Evolutionary conservation across 2,888 invertebrate species (phyloP).

Genomic region (Erebia ligea): DNA sequence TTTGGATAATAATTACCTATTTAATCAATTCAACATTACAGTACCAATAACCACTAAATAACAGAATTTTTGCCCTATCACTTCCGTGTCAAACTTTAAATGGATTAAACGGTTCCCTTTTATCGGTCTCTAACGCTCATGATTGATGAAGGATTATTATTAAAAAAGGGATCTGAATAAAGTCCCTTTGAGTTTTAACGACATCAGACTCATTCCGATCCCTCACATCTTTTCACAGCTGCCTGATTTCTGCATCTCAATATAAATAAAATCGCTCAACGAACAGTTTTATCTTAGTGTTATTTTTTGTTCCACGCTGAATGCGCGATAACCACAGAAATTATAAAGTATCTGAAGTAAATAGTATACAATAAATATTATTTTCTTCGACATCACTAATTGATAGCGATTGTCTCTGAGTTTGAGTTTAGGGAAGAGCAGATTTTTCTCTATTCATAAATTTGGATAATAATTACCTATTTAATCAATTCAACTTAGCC

Average conservation of each 20-base stretch:
- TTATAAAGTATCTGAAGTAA: too few relatives aligned
- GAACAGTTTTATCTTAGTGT: neutral
- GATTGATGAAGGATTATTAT: constrained; percentile 22
- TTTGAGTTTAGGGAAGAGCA: too few relatives aligned
- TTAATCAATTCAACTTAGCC: too few relatives aligned
- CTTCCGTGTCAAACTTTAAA: neutral
- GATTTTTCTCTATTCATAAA: too few relatives aligned
- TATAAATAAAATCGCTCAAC: constrained; percentile 8
- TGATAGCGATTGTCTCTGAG: too few relatives aligned
- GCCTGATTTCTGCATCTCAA: constrained; percentile 7
- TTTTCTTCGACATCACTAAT: too few relatives aligned
- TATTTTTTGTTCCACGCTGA: neutral
- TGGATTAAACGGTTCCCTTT: constrained; percentile 7
- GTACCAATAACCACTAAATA: neutral
- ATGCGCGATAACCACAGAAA: too few relatives aligned
- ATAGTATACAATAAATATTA: too few relatives aligned
- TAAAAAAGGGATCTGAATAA: constrained; percentile 20
- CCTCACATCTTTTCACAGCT: constrained; percentile 21
- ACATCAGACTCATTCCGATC: constrained; percentile 10
- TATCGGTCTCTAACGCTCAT: constrained; percentile 4
- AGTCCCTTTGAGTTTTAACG: constrained; percentile 16
- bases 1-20: too few relatives aligned
- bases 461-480: too few relatives aligned
- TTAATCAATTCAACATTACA: neutral
- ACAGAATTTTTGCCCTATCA: neutral